Percentiles rank a stretch among this genome's conserved stretches.
Evolutionary conservation across 2,113 vertebrate genomes (phyloP).

Genomic region (Campylorhamphus procurvoides): DNA sequence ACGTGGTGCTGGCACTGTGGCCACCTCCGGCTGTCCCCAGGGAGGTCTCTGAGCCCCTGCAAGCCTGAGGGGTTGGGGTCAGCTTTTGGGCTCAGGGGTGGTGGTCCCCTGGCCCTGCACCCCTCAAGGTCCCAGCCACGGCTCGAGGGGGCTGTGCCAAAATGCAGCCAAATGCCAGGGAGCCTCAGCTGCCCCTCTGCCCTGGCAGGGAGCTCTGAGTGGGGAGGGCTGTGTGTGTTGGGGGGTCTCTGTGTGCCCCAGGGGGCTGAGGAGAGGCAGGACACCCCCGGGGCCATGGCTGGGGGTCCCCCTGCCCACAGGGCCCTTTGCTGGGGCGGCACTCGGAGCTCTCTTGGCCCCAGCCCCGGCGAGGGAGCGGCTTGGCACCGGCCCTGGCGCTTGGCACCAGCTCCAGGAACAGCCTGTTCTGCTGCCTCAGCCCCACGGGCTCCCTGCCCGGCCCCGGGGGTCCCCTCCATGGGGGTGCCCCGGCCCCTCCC

Average conservation of each 20-base stretch:
- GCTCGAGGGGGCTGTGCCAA: fast-evolving
- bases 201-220: fast-evolving
- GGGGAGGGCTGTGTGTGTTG: fast-evolving
- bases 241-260: background rate
- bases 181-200: fast-evolving
- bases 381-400: background rate
- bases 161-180: too few relatives aligned
- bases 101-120: fast-evolving
- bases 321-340: background rate
- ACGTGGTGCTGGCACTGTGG: fast-evolving
- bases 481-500: background rate
- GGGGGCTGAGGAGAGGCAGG: background rate
- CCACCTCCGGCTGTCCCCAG: fast-evolving
- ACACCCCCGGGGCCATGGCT: fast-evolving
- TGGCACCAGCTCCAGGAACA: background rate
- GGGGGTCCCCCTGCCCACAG: background rate
- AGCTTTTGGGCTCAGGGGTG: background rate
- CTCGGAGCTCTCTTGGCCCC: background rate
- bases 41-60: background rate
- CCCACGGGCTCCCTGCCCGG: background rate
- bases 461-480: background rate
- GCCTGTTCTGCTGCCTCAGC: conserved; percentile 44
- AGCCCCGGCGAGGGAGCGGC: background rate
- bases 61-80: fast-evolving
- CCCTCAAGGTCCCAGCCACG: fast-evolving